Evolutionary conservation across 2,113 vertebrate genomes (phyloP).

Genomic region (Paracanthobrama guichenoti): DNA sequence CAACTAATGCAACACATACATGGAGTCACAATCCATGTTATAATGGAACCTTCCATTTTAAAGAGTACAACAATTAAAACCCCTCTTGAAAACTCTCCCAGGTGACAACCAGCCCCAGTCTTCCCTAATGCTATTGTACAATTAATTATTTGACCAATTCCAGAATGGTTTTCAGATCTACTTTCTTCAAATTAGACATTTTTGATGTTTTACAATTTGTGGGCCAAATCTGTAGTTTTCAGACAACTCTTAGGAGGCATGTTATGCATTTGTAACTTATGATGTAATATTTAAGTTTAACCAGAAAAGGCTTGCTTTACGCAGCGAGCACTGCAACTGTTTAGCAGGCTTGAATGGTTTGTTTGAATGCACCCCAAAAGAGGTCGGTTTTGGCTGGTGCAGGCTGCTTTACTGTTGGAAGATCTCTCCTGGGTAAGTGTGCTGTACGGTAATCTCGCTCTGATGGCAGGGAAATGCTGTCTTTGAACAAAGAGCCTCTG

Average conservation of each 20-base stretch:
- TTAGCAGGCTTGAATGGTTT: slow-evolving; percentile 35
- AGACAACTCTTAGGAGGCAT: slow-evolving; percentile 1
- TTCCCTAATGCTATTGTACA: neutral
- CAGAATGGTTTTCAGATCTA: neutral
- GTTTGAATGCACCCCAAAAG: slow-evolving; percentile 41
- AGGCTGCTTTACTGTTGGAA: slow-evolving; percentile 24
- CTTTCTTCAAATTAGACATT: neutral
- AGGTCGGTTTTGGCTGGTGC: slow-evolving; percentile 39
- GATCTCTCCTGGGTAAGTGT: slow-evolving; percentile 40
- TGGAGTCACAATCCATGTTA: too few relatives aligned
- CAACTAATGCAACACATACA: too few relatives aligned
- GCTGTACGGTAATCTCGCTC: slow-evolving; percentile 37
- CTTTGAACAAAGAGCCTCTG: slow-evolving; percentile 47
- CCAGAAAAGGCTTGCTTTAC: slow-evolving; percentile 6
- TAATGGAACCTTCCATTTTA: neutral
- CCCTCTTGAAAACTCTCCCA: neutral
- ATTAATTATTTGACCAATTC: neutral
- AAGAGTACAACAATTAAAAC: neutral
- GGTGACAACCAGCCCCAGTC: neutral
- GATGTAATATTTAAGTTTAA: slow-evolving; percentile 32
- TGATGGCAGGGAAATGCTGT: slow-evolving; percentile 45
- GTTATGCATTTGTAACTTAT: slow-evolving; percentile 20
- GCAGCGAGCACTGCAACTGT: slow-evolving; percentile 2
- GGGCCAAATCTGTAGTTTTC: neutral
- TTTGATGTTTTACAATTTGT: neutral